Percentiles rank a stretch among this genome's conserved stretches.
These are phyloP conservation scores for Sylvietta virens DNA, from an alignment of 2,113 vertebrate genomes.

Conservation along the genomic window DNA sequence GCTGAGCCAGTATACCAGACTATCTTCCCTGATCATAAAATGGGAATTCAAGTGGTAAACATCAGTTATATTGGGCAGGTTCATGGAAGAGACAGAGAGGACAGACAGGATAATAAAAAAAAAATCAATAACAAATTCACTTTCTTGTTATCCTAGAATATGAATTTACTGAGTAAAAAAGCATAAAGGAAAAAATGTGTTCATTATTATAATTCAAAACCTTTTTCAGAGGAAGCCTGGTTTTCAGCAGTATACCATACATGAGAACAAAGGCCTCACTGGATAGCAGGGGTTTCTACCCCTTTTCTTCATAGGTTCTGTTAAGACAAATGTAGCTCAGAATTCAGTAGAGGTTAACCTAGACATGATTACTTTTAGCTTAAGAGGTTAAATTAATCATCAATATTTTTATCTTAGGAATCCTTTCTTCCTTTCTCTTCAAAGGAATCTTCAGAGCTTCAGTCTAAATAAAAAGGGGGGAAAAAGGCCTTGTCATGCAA, in stretches of 20 bases:
- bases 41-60: background rate
- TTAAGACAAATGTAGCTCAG: background rate
- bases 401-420: background rate
- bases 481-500: background rate
- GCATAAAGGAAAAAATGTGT: background rate
- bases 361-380: background rate
- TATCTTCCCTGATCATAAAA: background rate
- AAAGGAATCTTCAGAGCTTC: constrained; percentile 22
- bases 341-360: background rate
- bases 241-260: background rate
- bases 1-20: background rate
- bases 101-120: background rate
- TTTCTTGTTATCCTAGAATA: background rate
- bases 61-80: background rate
- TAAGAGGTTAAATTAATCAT: background rate
- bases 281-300: background rate
- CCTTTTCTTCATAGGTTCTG: background rate
- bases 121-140: background rate
- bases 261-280: background rate
- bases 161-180: background rate
- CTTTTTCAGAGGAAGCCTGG: background rate
- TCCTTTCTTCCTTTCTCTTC: background rate
- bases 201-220: background rate
- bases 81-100: background rate
- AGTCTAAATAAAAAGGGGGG: background rate